Percentiles rank a stretch among this genome's conserved stretches.
phyloP scores from a whole-genome alignment of 2,113 vertebrate genomes.

The Trochalopteron elliotii region DNA sequence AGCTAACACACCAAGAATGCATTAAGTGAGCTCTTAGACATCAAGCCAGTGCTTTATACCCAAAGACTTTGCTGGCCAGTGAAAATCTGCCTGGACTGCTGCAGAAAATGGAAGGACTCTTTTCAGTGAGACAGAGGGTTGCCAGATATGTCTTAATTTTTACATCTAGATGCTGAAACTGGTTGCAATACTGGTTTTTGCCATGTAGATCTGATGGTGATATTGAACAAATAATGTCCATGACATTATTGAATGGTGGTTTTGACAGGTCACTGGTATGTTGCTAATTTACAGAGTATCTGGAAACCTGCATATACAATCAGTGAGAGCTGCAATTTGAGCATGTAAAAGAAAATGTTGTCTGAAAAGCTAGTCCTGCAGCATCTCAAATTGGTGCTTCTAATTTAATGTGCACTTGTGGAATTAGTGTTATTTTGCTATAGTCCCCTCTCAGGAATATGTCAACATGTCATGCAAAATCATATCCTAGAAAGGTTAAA shows the following conservation, averaged over 20 bases:
- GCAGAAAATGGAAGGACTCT: background rate
- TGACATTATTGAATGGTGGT: background rate
- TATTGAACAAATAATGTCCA: background rate
- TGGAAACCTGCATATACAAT: background rate
- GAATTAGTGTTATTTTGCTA: background rate
- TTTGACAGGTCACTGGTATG: background rate
- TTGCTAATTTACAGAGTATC: background rate
- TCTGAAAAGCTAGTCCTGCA: background rate
- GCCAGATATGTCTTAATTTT: background rate
- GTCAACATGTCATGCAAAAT: background rate
- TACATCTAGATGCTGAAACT: background rate
- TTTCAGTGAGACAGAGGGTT: background rate
- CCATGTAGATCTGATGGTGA: background rate
- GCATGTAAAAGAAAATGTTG: background rate
- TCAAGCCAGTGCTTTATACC: background rate
- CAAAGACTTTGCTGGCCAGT: background rate
- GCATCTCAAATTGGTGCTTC: background rate
- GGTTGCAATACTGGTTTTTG: background rate
- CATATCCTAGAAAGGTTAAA: background rate
- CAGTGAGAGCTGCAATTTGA: background rate
- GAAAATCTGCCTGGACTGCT: background rate
- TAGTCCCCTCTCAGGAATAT: background rate
- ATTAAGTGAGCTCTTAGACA: background rate
- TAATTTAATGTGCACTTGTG: background rate
- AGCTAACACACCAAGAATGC: background rate